Conservation (phyloP, 2,888 invertebrate species). For the Netelia fuscicornis region DNA sequence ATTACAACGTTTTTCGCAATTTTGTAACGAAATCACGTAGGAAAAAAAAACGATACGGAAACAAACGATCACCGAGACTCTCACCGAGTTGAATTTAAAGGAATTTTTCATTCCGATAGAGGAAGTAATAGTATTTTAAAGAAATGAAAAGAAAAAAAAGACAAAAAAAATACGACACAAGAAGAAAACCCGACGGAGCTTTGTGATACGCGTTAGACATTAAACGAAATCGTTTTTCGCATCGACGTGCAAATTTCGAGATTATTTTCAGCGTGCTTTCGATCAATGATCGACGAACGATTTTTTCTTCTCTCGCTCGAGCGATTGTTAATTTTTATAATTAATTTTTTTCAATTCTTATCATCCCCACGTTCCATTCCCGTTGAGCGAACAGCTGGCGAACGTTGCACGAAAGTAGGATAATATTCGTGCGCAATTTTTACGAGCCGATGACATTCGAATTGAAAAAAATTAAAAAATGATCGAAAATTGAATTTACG, state of each 20-base stretch:
- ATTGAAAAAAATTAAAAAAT: background rate
- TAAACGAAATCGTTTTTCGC: constrained; percentile 44
- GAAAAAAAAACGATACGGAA: constrained; percentile 38
- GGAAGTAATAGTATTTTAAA: constrained; percentile 29
- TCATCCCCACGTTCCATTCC: background rate
- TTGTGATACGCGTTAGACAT: constrained; percentile 53
- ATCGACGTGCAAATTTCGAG: constrained; percentile 38
- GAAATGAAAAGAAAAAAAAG: background rate
- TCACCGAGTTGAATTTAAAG: constrained; percentile 50
- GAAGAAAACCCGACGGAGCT: constrained; percentile 35
- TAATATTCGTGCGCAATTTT: background rate
- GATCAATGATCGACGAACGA: constrained; percentile 40
- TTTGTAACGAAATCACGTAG: constrained; percentile 69
- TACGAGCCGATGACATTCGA: background rate
- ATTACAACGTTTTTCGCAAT: constrained; percentile 71
- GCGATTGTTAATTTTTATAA: background rate
- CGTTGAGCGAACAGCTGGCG: background rate
- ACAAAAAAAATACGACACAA: background rate
- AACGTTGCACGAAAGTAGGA: no score
- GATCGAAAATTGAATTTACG: background rate
- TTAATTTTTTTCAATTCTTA: background rate
- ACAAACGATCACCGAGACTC: constrained; percentile 42
- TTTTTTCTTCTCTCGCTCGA: constrained; percentile 2
- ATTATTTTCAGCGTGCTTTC: constrained; percentile 38
- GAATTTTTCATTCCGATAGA: constrained; percentile 50